phyloP scores from a whole-genome alignment of 2,113 vertebrate species.

The Solea solea region DNA sequence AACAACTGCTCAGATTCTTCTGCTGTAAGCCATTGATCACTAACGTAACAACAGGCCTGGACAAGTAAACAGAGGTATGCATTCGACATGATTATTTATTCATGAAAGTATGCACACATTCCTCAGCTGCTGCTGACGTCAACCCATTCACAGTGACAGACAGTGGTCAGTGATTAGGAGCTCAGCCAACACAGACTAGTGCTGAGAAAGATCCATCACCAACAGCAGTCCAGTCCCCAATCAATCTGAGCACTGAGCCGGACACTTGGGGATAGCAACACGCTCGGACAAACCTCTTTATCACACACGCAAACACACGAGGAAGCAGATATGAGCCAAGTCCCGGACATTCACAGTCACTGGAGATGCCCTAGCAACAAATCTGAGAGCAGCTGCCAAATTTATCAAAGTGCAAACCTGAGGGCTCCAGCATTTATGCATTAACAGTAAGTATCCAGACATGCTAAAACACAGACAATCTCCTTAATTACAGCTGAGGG shows the following conservation, averaged over 20 bases:
- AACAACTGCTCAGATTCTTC: neutral
- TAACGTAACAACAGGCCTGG: slow-evolving; percentile 31
- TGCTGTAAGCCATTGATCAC: slow-evolving; percentile 10
- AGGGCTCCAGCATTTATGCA: slow-evolving; percentile 32
- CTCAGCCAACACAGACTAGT: slow-evolving; percentile 34
- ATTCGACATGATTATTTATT: slow-evolving; percentile 36
- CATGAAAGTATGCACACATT: slow-evolving; percentile 7
- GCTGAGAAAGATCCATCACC: slow-evolving; percentile 59
- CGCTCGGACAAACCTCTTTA: slow-evolving; percentile 29
- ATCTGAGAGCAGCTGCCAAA: slow-evolving; percentile 46
- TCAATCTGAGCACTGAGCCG: slow-evolving; percentile 58
- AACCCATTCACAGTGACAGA: slow-evolving; percentile 29
- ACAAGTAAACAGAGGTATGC: slow-evolving; percentile 28
- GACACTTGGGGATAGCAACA: slow-evolving; percentile 33
- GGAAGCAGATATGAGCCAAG: neutral
- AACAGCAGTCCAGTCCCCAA: slow-evolving; percentile 24
- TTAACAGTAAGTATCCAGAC: slow-evolving; percentile 52
- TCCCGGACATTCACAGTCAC: slow-evolving; percentile 37
- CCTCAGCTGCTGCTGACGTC: slow-evolving; percentile 16
- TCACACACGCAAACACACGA: slow-evolving; percentile 28
- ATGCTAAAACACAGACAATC: slow-evolving; percentile 24
- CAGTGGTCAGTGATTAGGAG: slow-evolving; percentile 49
- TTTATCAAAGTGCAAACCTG: slow-evolving; percentile 46
- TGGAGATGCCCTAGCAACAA: slow-evolving; percentile 37
- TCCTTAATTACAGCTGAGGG: slow-evolving; percentile 62